Percentiles rank a stretch among this genome's conserved stretches.
Conservation (phyloP, 53 echinoderm and acorn worm genomes). For the Zoroaster sp. region DNA sequence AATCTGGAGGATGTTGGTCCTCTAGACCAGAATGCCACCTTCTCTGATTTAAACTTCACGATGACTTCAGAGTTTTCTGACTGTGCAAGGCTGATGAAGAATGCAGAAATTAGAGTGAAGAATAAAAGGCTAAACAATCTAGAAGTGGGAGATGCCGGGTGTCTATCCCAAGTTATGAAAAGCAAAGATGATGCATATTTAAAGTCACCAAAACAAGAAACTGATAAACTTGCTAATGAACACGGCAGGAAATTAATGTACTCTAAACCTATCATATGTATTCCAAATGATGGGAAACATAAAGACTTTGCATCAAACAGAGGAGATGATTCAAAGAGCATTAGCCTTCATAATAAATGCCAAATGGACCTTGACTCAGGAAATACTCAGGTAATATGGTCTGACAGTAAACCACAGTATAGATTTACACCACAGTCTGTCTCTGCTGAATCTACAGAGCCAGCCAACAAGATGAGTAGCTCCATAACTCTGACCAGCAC, state of each 20-base stretch:
- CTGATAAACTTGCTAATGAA: background rate
- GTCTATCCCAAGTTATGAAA: background rate
- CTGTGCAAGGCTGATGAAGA: slow-evolving; percentile 76
- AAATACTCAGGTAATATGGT: background rate
- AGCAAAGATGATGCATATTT: background rate
- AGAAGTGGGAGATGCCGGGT: background rate
- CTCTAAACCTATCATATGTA: background rate
- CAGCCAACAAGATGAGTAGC: background rate
- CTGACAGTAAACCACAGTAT: background rate
- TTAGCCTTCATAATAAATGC: background rate
- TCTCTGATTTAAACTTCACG: slow-evolving; percentile 71
- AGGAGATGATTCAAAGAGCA: background rate
- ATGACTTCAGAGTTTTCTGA: slow-evolving; percentile 87
- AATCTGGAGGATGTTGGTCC: slow-evolving; percentile 1
- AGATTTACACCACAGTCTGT: background rate
- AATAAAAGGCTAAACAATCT: slow-evolving; percentile 33
- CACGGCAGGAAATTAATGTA: background rate
- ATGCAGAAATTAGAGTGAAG: slow-evolving; percentile 71
- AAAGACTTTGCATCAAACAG: background rate
- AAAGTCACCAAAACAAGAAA: background rate
- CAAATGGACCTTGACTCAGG: background rate
- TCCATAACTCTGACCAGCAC: background rate
- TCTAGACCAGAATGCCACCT: slow-evolving; percentile 54
- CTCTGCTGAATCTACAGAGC: background rate
- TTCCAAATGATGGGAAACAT: background rate